Conservation (phyloP, 1,140 invertebrate genomes). For the Rhagoletis zephyria region DNA sequence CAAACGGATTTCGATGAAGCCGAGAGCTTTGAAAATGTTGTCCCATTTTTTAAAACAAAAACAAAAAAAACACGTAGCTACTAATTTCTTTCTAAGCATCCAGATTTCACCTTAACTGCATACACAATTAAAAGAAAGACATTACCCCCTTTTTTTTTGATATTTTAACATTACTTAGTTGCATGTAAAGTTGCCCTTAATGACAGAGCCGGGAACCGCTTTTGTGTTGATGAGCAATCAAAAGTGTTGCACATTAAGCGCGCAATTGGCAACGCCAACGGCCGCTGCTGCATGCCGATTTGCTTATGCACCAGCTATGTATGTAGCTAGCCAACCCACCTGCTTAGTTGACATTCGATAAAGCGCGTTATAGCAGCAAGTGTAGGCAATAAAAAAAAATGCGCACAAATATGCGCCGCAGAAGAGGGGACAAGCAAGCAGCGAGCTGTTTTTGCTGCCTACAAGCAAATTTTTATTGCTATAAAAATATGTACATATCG, state of each 20-base stretch:
- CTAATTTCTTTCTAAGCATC: too few relatives aligned
- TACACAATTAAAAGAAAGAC: too few relatives aligned
- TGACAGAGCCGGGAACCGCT: background rate
- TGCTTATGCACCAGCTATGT: background rate
- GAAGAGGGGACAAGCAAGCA: background rate
- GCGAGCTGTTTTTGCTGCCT: conserved; percentile 30
- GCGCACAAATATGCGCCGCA: background rate
- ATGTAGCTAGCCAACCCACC: background rate
- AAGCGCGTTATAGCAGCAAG: background rate
- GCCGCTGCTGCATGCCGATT: background rate
- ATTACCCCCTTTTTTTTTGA: background rate
- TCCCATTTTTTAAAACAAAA: background rate
- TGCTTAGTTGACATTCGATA: conserved; percentile 38
- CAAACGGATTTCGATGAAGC: too few relatives aligned
- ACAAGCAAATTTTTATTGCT: conserved; percentile 27
- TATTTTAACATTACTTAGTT: background rate
- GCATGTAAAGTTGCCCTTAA: conserved; percentile 40
- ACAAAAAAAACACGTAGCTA: too few relatives aligned
- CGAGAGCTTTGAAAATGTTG: background rate
- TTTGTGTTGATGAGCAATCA: conserved; percentile 29
- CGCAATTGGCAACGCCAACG: background rate
- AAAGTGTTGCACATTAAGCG: conserved; percentile 44
- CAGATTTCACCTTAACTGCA: too few relatives aligned
- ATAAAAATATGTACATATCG: background rate
- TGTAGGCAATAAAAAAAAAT: conserved; percentile 37